These are phyloP conservation scores for Trachymyrmex cornetzi DNA, from an alignment of 1,140 invertebrate genomes.

Conservation along the genomic window DNA sequence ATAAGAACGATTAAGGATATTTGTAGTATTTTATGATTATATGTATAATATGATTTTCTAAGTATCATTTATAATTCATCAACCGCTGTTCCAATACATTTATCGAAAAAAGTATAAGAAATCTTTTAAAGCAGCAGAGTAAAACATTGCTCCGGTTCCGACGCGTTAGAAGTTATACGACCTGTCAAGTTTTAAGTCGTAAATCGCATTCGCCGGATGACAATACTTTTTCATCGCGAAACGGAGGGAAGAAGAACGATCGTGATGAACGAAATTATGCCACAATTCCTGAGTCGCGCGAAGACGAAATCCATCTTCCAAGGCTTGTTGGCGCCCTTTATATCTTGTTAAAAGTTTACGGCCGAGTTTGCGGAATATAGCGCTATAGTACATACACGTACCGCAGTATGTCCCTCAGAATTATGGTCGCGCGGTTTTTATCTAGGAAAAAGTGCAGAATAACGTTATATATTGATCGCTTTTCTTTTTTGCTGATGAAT, in stretches of 20 bases:
- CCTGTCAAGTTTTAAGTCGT: conserved; percentile 31
- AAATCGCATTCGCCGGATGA: conserved; percentile 12
- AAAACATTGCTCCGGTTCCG: background rate
- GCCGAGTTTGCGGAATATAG: conserved; percentile 11
- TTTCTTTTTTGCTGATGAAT: background rate
- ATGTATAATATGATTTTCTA: background rate
- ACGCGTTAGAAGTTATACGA: conserved; percentile 37
- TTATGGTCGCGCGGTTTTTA: conserved; percentile 1
- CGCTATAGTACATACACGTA: background rate
- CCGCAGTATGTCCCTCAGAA: background rate
- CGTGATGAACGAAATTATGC: conserved; percentile 24
- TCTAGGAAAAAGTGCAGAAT: too few relatives aligned
- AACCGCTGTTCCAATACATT: background rate
- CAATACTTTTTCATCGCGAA: background rate
- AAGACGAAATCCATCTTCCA: conserved; percentile 22
- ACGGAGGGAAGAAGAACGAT: background rate
- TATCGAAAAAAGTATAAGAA: background rate
- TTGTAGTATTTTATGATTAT: conserved; percentile 7
- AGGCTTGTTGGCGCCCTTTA: conserved; percentile 1
- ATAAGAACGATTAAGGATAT: background rate
- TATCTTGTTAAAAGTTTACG: conserved; percentile 57
- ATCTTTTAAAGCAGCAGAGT: background rate
- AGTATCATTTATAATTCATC: background rate
- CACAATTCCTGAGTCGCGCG: background rate
- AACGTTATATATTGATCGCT: background rate